These are phyloP conservation scores for Reticulitermes speratus DNA, from an alignment of 1,140 invertebrate species.

Conservation along the genomic window DNA sequence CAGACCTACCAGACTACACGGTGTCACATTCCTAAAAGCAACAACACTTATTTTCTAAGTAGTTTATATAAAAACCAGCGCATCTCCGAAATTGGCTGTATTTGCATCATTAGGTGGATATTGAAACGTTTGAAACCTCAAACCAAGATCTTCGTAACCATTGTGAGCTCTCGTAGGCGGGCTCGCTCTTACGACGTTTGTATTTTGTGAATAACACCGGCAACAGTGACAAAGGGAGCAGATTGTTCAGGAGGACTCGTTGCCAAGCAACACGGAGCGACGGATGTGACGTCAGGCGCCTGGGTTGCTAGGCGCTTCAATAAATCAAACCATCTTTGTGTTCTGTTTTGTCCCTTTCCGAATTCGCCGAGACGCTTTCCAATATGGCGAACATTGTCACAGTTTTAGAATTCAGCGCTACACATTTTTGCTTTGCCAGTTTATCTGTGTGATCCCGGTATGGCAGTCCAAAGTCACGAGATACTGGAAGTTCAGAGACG, in stretches of 20 bases:
- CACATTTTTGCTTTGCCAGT: not conserved
- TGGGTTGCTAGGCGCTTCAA: not conserved
- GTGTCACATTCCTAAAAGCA: too few species aligned
- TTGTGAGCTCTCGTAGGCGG: too few species aligned
- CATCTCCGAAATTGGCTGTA: too few species aligned
- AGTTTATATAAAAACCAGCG: too few species aligned
- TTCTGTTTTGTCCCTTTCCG: not conserved
- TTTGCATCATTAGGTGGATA: too few species aligned
- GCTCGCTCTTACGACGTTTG: too few species aligned
- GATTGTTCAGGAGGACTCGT: not conserved
- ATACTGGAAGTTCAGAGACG: not conserved
- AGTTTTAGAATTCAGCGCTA: not conserved
- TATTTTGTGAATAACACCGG: too few species aligned
- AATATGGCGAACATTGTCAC: not conserved
- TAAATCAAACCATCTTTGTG: not conserved
- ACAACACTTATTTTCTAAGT: too few species aligned
- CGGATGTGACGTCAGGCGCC: not conserved
- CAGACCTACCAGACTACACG: too few species aligned
- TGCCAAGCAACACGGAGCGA: not conserved
- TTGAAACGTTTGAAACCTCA: too few species aligned
- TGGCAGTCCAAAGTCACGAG: not conserved
- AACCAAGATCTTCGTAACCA: too few species aligned
- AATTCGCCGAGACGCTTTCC: not conserved
- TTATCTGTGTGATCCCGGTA: not conserved
- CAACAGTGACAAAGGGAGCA: too few species aligned